Conservation (phyloP, 2,113 vertebrate genomes). For the Andinoacara biseriatus region DNA sequence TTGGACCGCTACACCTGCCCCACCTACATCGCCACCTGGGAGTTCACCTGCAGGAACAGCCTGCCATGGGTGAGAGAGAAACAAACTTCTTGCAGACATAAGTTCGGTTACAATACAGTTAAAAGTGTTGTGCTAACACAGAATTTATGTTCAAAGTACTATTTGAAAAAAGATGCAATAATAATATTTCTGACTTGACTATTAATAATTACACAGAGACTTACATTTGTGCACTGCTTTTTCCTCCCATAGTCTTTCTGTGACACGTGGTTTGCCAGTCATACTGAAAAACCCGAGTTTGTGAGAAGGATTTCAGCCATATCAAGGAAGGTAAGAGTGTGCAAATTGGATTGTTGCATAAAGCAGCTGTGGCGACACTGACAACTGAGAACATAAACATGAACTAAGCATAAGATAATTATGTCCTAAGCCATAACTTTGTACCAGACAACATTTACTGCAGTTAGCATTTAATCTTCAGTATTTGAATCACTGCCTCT, state of each 20-base stretch:
- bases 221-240: neutral
- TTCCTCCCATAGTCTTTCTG: conserved; percentile 74
- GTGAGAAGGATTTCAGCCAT: conserved; percentile 73
- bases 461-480: neutral
- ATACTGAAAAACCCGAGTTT: conserved; percentile 78
- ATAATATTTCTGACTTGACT: conserved; percentile 21
- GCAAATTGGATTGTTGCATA: neutral
- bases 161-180: neutral
- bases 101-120: neutral
- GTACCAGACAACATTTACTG: neutral
- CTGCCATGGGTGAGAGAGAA: conserved; percentile 75
- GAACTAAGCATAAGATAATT: neutral
- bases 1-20: conserved; percentile 78
- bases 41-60: conserved; percentile 74
- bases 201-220: no score
- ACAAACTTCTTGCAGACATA: neutral
- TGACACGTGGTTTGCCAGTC: conserved; percentile 69
- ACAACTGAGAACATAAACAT: neutral
- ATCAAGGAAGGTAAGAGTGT: conserved; percentile 35
- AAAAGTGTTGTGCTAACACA: neutral
- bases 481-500: no score
- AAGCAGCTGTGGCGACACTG: no score
- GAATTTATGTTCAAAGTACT: neutral
- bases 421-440: neutral
- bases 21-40: conserved; percentile 81